Conservation (phyloP, 2,797 vertebrate species). For the Pogoniulus pusillus region DNA sequence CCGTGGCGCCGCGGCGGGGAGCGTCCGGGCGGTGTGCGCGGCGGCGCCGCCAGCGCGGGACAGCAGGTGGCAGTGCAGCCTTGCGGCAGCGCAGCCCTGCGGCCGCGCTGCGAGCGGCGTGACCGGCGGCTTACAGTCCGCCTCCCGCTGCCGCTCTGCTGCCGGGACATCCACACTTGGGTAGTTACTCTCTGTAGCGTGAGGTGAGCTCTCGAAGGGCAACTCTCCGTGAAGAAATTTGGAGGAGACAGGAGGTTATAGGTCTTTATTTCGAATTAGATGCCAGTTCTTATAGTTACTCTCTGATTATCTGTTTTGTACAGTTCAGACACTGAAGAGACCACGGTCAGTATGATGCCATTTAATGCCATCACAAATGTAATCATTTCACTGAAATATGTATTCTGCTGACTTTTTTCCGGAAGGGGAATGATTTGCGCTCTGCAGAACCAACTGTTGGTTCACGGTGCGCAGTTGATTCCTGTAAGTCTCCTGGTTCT, state of each 20-base stretch:
- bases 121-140: too few species aligned
- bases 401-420: neutral
- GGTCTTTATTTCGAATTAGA: neutral
- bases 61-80: constrained; percentile 78
- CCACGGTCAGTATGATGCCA: neutral
- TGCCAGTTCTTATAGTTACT: accelerated
- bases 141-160: neutral
- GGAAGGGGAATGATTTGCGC: neutral
- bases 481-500: constrained; percentile 16
- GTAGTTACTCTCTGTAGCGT: neutral
- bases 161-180: constrained; percentile 20
- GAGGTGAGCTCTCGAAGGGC: neutral
- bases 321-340: neutral
- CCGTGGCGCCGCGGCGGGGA: too few species aligned
- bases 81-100: too few species aligned
- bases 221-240: neutral
- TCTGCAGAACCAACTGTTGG: neutral
- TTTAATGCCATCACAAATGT: neutral
- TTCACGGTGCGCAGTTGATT: neutral
- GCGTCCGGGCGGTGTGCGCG: neutral
- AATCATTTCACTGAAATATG: neutral
- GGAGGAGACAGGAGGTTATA: neutral
- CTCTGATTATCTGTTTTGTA: neutral
- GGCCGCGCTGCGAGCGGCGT: too few species aligned
- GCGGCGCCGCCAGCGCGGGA: neutral